Base-by-base conservation (phyloP, 2,797 vertebrate species). In the Gallirallus australis region DNA sequence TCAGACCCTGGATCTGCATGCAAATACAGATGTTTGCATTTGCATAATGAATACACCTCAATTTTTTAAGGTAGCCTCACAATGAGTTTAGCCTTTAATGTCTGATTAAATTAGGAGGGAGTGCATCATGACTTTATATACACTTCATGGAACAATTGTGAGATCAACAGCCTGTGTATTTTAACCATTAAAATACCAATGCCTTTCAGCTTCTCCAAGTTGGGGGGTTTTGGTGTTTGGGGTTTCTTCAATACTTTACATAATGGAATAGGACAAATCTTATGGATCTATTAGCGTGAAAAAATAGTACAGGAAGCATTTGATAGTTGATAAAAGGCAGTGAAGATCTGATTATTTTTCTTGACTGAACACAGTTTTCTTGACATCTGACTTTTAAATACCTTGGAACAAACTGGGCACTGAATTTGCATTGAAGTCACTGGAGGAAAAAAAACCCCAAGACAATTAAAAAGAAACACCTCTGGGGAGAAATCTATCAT, bases 1-100 rank as follows among this genome's bases (percentile, higher is more conserved):
- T 69, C 63, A 72, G 59, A 79, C 15, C 18, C 47, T 59, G 45
- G 57, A 69, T 93, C 63, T 83, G 66, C 52, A 66, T 50, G 81
- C 15, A 94, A 91, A 91, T 82, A 91, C 63, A 95, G 59, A 92
- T 65, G 39, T 77, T 92, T 96, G n/a, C 37, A 40, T 70, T 73
- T 89, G 33, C 59, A 83, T 78, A 91, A 94, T n/a, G 66, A 89
- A 91, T 45, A 65, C 25, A 79, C 30, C 15, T 94, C 48, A 3
- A 8, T 64, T 76, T 92, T 78, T 82, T 48, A 68, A 63, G 30
- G 27, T 73, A 48, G 45, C 23, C 5, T 76, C 28, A 82, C 75
- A 65, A 47, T n/a, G 24, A 73, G 15, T 79, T 11, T 60, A 59
- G 28, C 23, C 52, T 82, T 88, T 70, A 82, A 86, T 47, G n/a